Percentiles rank a stretch among this genome's conserved stretches.
These are phyloP conservation scores for Nettapus auritus DNA, from an alignment of 2,113 vertebrate species.

Conservation along the genomic window DNA sequence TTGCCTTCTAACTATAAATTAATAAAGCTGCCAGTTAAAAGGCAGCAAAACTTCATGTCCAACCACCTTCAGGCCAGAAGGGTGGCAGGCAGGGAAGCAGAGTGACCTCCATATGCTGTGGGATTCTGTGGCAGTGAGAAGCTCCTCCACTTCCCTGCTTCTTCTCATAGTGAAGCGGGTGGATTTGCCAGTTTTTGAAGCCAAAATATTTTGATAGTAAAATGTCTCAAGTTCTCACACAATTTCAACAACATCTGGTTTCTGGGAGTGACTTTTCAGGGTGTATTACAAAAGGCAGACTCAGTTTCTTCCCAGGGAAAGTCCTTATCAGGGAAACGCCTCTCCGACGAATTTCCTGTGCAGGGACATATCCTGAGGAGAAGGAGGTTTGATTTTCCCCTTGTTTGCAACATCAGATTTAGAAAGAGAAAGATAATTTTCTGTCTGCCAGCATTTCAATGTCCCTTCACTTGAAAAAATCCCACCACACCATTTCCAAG, in stretches of 20 bases:
- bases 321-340: slow-evolving; percentile 41
- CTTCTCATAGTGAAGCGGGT: not conserved
- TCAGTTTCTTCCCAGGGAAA: slow-evolving; percentile 53
- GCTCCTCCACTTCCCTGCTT: not conserved
- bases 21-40: not conserved
- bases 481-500: not conserved
- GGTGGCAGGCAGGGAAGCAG: not conserved
- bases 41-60: not conserved
- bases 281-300: slow-evolving; percentile 32
- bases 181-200: slow-evolving; percentile 13
- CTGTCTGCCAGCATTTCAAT: not conserved
- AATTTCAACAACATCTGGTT: slow-evolving; percentile 49
- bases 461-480: not conserved
- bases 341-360: slow-evolving; percentile 24
- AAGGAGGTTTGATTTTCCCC: not conserved
- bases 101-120: not conserved
- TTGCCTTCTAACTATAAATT: not conserved
- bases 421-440: not conserved
- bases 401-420: slow-evolving; percentile 14
- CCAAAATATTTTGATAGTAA: slow-evolving; percentile 55
- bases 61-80: not conserved
- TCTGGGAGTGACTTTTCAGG: slow-evolving; percentile 30
- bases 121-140: not conserved
- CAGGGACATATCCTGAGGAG: slow-evolving; percentile 33
- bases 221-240: slow-evolving; percentile 37